These are phyloP conservation scores for Strigamia transsilvanica DNA, from an alignment of 2,888 invertebrate species.

Conservation along the genomic window DNA sequence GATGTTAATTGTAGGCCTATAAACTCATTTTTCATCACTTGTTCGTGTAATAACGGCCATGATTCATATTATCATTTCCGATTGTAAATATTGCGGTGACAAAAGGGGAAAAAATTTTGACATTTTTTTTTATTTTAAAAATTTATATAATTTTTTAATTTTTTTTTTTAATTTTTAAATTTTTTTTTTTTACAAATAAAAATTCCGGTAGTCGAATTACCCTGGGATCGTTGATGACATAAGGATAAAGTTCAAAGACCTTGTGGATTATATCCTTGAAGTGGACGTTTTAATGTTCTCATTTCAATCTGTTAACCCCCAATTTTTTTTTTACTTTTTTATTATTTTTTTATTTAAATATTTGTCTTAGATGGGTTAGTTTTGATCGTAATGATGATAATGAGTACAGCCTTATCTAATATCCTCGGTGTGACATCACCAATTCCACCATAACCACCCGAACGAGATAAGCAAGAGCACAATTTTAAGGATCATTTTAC, in stretches of 20 bases:
- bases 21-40: constrained; percentile 40
- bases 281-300: constrained; percentile 31
- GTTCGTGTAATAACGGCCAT: constrained; percentile 26
- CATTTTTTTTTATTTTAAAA: not conserved
- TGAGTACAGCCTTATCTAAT: constrained; percentile 11
- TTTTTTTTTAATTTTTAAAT: not conserved
- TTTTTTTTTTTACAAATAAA: not conserved
- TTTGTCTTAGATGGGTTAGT: constrained; percentile 3
- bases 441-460: constrained; percentile 34
- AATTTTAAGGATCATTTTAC: constrained; percentile 35
- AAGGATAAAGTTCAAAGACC: constrained; percentile 45
- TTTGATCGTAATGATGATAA: constrained; percentile 13
- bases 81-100: not conserved
- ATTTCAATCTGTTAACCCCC: not conserved
- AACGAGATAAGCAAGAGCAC: constrained; percentile 19
- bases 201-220: constrained; percentile 27
- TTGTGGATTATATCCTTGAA: constrained; percentile 17
- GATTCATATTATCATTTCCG: constrained; percentile 34
- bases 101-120: not conserved
- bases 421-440: constrained; percentile 45
- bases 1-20: constrained; percentile 37
- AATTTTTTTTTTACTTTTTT: not conserved
- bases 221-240: not conserved
- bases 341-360: not conserved
- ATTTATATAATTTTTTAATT: not conserved